phyloP scores from a whole-genome alignment of 2,888 invertebrate genomes.

The Netelia inedita region DNA sequence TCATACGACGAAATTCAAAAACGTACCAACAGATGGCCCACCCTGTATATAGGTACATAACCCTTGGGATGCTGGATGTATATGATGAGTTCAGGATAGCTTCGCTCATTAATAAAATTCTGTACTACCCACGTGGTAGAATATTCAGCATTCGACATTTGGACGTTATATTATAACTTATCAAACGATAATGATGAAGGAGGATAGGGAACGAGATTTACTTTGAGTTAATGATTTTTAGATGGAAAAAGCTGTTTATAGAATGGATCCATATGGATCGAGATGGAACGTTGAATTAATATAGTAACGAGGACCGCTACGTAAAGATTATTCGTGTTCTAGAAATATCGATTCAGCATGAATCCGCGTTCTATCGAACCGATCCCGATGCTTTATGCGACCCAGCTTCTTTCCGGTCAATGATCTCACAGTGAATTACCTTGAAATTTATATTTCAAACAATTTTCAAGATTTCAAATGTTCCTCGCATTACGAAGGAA shows the following conservation, averaged over 20 bases:
- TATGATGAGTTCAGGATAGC: neutral
- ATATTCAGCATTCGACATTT: conserved; percentile 5
- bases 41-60: too few species aligned
- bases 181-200: conserved; percentile 10
- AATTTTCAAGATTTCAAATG: neutral
- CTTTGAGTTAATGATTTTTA: neutral
- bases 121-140: neutral
- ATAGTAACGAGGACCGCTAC: neutral
- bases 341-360: conserved; percentile 21
- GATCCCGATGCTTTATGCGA: neutral
- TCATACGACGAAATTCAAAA: too few species aligned
- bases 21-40: too few species aligned
- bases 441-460: neutral
- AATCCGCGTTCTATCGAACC: neutral
- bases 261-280: conserved; percentile 29
- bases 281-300: conserved; percentile 32
- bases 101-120: conserved; percentile 43
- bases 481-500: neutral
- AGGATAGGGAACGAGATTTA: conserved; percentile 16
- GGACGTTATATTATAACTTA: conserved; percentile 8
- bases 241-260: conserved; percentile 28
- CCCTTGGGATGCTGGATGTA: neutral
- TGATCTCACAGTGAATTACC: conserved; percentile 3
- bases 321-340: conserved; percentile 33
- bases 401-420: neutral